A percentile compares a stretch with the other conserved stretches of the same genome.
These are phyloP conservation scores for Eolophus roseicapilla DNA, from an alignment of 2,113 vertebrate species.

Conservation along the genomic window DNA sequence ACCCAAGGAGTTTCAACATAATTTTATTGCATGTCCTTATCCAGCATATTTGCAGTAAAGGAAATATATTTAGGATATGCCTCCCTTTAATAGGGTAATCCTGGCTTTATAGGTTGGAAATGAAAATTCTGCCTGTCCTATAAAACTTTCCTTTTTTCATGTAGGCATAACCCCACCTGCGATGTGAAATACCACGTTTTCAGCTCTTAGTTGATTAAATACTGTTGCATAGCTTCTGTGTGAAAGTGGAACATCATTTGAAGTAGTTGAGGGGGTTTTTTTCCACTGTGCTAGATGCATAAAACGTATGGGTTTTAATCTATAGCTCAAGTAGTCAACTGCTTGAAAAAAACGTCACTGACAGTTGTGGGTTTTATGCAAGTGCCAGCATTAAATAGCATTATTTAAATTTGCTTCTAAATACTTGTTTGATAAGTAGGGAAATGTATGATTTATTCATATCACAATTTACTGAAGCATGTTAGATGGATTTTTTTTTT, in stretches of 20 bases:
- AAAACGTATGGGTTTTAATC: slow-evolving; percentile 29
- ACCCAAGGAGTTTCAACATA: not conserved
- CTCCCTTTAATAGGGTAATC: not conserved
- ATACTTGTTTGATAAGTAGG: slow-evolving; percentile 71
- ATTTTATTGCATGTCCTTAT: not conserved
- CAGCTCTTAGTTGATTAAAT: not conserved
- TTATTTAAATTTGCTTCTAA: slow-evolving; percentile 73
- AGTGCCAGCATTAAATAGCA: slow-evolving; percentile 64
- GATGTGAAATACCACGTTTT: not conserved
- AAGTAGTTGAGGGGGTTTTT: not conserved
- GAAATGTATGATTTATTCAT: slow-evolving; percentile 72
- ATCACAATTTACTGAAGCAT: slow-evolving; percentile 68
- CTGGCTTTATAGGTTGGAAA: not conserved
- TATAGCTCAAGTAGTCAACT: slow-evolving; percentile 61
- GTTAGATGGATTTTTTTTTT: slow-evolving; percentile 7
- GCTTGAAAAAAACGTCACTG: slow-evolving; percentile 26
- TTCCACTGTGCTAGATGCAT: not conserved
- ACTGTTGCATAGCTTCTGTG: not conserved
- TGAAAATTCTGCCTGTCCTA: not conserved
- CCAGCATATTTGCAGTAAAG: not conserved
- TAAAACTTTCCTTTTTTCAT: not conserved
- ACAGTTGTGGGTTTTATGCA: slow-evolving; percentile 57
- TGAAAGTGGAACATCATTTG: not conserved
- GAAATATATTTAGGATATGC: not conserved
- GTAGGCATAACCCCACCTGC: not conserved